A percentile compares a stretch with the other conserved stretches of the same genome.
phyloP scores from a whole-genome alignment of 2,113 vertebrate genomes.

The Macroglossus sobrinus region DNA sequence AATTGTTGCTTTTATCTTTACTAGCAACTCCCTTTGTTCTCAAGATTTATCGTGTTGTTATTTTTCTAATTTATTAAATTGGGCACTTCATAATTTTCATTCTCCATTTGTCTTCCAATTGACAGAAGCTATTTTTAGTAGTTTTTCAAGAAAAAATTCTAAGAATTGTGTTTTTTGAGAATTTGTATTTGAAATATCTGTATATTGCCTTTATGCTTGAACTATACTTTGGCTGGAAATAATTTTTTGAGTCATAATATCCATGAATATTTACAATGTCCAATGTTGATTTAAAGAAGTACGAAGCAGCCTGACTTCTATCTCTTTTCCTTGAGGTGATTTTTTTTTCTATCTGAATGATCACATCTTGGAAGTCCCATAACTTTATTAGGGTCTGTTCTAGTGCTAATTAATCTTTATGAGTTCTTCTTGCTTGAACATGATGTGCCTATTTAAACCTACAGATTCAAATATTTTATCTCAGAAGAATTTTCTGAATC shows the following conservation, averaged over 20 bases:
- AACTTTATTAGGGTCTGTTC: not conserved
- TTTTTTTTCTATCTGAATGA: slow-evolving; percentile 34
- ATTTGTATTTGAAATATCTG: not conserved
- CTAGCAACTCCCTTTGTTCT: not conserved
- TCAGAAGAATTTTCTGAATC: slow-evolving; percentile 38
- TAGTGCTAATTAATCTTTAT: not conserved
- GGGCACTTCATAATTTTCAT: slow-evolving; percentile 17
- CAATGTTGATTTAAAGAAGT: slow-evolving; percentile 5
- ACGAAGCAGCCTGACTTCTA: not conserved
- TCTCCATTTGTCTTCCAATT: slow-evolving; percentile 23
- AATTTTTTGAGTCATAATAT: slow-evolving; percentile 23
- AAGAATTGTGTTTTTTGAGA: not conserved
- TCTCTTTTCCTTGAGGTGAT: not conserved
- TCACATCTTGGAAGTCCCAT: not conserved
- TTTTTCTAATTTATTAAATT: not conserved
- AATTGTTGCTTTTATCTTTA: not conserved
- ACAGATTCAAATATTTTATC: not conserved
- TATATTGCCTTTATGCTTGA: not conserved
- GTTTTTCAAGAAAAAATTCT: not conserved
- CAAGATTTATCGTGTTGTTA: not conserved
- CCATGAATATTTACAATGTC: not conserved
- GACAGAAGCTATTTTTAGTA: not conserved
- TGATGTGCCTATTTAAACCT: not conserved
- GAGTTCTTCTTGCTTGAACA: slow-evolving; percentile 10
- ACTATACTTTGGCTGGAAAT: slow-evolving; percentile 36